phyloP scores from a whole-genome alignment of 2,888 invertebrate species.

The Polyommatus iphigenia region DNA sequence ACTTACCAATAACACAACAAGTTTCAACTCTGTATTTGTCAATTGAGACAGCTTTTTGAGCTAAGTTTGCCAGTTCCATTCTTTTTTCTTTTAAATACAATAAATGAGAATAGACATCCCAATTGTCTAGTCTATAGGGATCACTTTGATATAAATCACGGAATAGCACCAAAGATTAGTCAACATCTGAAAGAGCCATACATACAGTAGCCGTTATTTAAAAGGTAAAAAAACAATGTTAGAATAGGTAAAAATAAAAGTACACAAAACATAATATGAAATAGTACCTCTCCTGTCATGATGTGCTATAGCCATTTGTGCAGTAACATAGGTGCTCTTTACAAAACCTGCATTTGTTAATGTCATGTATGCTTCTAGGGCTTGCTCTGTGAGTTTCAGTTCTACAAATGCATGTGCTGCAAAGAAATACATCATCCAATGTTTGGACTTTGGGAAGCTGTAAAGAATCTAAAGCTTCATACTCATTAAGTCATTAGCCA shows the following conservation, averaged over 20 bases:
- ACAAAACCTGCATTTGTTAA: conserved; percentile 90
- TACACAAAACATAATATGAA: background rate
- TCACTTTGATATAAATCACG: conserved; percentile 90
- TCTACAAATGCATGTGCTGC: conserved; percentile 94
- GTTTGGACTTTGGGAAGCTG: conserved; percentile 89
- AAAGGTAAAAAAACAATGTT: background rate
- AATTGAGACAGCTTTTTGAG: conserved; percentile 94
- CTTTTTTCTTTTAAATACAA: conserved; percentile 96
- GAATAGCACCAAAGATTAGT: conserved; percentile 92
- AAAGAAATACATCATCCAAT: conserved; percentile 98
- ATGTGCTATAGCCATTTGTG: conserved; percentile 95
- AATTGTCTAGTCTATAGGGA: conserved; percentile 95
- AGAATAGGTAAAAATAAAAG: background rate
- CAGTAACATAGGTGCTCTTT: conserved; percentile 92
- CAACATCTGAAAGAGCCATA: conserved; percentile 85
- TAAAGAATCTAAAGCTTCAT: conserved; percentile 85
- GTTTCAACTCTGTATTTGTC: conserved; percentile 99
- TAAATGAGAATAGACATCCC: conserved; percentile 98
- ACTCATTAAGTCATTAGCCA: conserved; percentile 92
- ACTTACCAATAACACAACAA: conserved; percentile 95
- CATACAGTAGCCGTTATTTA: background rate
- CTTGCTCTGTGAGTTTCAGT: conserved; percentile 93
- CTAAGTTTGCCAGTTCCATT: conserved; percentile 94
- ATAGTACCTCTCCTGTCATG: conserved; percentile 92
- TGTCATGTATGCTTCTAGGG: conserved; percentile 89